These are phyloP conservation scores for Hirtodrosophila histrioides DNA, from an alignment of 2,888 invertebrate species.

Conservation along the genomic window DNA sequence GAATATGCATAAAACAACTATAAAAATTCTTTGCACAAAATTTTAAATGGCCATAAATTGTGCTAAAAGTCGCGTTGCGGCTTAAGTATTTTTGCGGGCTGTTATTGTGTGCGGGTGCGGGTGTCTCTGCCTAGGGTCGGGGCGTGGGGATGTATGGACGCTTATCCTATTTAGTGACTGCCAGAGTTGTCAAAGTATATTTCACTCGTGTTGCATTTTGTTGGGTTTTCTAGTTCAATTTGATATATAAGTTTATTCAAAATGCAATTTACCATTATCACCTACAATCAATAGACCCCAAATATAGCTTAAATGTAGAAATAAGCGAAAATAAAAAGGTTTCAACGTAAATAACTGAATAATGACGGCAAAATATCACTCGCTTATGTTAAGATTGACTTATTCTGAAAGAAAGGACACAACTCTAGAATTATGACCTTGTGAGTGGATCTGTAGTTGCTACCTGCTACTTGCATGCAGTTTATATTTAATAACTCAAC, in stretches of 20 bases:
- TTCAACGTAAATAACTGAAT: too few relatives aligned
- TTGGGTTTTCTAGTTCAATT: not conserved
- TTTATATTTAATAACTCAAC: constrained; percentile 29
- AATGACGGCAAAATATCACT: too few relatives aligned
- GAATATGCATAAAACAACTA: constrained; percentile 52
- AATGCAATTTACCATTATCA: too few relatives aligned
- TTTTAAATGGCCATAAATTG: constrained; percentile 65
- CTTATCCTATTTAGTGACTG: constrained; percentile 62
- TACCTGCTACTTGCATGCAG: constrained; percentile 47
- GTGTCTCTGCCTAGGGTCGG: not conserved
- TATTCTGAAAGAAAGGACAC: too few relatives aligned
- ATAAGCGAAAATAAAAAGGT: too few relatives aligned
- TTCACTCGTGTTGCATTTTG: constrained; percentile 13
- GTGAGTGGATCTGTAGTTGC: constrained; percentile 15
- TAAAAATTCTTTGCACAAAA: constrained; percentile 62
- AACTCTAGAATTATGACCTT: constrained; percentile 24
- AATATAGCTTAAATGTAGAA: too few relatives aligned
- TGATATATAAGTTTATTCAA: too few relatives aligned
- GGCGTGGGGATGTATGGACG: constrained; percentile 31
- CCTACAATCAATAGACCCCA: too few relatives aligned
- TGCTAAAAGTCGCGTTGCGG: constrained; percentile 50
- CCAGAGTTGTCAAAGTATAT: constrained; percentile 46
- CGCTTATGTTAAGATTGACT: too few relatives aligned
- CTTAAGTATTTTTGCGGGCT: constrained; percentile 48
- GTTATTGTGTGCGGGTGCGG: constrained; percentile 15